Percentiles rank a stretch among this genome's conserved stretches.
phyloP scores from a whole-genome alignment of 2,113 vertebrate genomes.

The Ptilonorhynchus violaceus region DNA sequence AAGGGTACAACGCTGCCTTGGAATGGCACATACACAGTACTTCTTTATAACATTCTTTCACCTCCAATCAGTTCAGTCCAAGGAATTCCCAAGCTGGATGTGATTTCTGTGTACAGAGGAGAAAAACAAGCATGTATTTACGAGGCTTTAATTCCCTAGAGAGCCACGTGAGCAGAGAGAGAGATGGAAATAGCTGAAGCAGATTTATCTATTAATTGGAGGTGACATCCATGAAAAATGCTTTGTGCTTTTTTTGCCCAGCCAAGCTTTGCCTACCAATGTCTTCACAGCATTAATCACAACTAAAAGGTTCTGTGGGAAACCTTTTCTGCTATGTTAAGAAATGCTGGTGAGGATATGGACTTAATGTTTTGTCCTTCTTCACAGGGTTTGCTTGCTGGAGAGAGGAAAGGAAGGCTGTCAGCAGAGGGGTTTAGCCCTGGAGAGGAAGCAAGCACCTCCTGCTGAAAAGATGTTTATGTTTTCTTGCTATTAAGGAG shows the following conservation, averaged over 20 bases:
- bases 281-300: neutral
- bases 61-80: neutral
- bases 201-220: constrained; percentile 2
- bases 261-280: neutral
- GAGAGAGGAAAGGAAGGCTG: neutral
- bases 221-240: constrained; percentile 18
- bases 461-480: neutral
- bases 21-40: neutral
- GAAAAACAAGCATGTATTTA: neutral
- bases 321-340: neutral
- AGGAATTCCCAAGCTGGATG: neutral
- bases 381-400: neutral
- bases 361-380: neutral
- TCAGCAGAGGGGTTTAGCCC: neutral
- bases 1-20: neutral
- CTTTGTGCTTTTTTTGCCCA: neutral
- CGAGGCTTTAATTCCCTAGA: neutral
- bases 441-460: neutral
- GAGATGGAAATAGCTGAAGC: neutral
- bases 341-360: neutral
- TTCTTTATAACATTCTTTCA: neutral
- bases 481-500: neutral
- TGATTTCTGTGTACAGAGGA: neutral
- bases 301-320: constrained; percentile 2
- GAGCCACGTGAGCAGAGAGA: neutral